Percentiles rank a stretch among this genome's conserved stretches.
phyloP scores from a whole-genome alignment of 2,888 invertebrate genomes.

The Matsumyia berberina region DNA sequence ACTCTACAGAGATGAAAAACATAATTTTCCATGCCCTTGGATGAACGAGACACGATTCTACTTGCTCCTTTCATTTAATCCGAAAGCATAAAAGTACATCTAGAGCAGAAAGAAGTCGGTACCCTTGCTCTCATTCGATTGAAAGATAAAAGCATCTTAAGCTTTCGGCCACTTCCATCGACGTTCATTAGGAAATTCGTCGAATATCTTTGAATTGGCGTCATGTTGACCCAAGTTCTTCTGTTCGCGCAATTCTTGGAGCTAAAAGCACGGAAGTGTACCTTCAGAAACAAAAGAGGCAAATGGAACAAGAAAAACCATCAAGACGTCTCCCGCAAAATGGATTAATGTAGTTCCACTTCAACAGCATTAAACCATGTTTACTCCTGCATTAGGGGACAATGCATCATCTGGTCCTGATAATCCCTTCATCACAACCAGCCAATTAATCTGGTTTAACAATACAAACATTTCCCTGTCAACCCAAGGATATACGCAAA shows the following conservation, averaged over 20 bases:
- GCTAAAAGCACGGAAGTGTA: neutral
- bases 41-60: no score
- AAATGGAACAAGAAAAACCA: neutral
- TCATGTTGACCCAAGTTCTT: constrained; percentile 2
- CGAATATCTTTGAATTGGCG: neutral
- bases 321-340: neutral
- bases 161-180: no score
- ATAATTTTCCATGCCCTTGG: no score
- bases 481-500: neutral
- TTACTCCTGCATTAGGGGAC: no score
- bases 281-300: no score
- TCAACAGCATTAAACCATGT: neutral
- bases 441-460: neutral
- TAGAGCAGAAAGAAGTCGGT: no score
- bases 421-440: neutral
- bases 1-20: no score
- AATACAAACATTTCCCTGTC: neutral
- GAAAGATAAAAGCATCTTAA: no score
- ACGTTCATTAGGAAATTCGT: neutral
- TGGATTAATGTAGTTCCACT: neutral
- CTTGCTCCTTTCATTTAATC: no score
- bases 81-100: no score
- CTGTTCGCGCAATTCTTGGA: constrained; percentile 9
- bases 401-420: neutral
- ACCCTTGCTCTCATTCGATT: no score